These are phyloP conservation scores for Holacanthella duospinosa DNA, from an alignment of 2,888 invertebrate species.

Conservation along the genomic window DNA sequence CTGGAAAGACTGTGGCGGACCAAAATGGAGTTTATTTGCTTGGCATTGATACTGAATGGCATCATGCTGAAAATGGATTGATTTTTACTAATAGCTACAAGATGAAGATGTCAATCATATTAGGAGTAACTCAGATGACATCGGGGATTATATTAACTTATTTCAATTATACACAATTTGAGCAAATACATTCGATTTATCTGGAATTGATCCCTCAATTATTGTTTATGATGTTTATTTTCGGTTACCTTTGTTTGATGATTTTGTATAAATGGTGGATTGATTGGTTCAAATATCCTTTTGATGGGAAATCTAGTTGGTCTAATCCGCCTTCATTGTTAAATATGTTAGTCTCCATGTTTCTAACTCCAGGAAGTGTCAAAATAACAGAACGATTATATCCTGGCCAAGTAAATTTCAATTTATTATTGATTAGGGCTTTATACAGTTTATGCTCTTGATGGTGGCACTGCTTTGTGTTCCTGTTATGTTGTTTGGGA, in stretches of 20 bases:
- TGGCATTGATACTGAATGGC: slow-evolving; percentile 42
- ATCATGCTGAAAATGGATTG: slow-evolving; percentile 67
- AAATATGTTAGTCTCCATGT: slow-evolving; percentile 98
- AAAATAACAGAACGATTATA: no score
- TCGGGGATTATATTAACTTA: slow-evolving; percentile 83
- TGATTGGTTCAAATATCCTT: no score
- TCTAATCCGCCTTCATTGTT: no score
- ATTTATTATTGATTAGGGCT: no score
- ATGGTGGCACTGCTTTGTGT: no score
- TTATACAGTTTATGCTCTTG: no score
- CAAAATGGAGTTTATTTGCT: not conserved
- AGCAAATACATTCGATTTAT: slow-evolving; percentile 65
- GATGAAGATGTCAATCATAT: slow-evolving; percentile 91
- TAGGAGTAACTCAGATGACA: slow-evolving; percentile 92
- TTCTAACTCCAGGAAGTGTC: no score
- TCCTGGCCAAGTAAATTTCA: no score
- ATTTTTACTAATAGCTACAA: slow-evolving; percentile 82
- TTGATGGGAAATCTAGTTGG: no score
- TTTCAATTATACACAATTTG: slow-evolving; percentile 72
- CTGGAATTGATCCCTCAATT: slow-evolving; percentile 94
- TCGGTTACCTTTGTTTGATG: slow-evolving; percentile 87
- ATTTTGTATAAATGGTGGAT: slow-evolving; percentile 98
- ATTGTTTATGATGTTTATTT: slow-evolving; percentile 75
- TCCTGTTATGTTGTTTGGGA: no score
- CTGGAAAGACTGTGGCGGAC: slow-evolving; percentile 14